Conservation (phyloP, 92 coral and sea anemone species). For the Desmophyllum pertusum region DNA sequence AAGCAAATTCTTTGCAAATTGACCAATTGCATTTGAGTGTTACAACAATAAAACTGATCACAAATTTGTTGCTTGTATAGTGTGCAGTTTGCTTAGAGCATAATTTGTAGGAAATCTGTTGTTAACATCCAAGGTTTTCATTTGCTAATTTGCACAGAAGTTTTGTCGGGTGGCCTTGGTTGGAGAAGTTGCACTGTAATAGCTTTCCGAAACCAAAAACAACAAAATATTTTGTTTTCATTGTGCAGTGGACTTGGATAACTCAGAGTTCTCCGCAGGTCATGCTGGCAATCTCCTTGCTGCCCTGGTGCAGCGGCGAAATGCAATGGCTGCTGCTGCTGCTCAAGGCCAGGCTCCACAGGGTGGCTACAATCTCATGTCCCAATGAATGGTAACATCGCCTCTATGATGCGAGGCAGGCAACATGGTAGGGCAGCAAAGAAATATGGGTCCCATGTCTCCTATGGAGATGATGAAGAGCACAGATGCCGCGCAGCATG, state of each 20-base stretch:
- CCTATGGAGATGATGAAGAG: constrained; percentile 49
- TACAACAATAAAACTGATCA: too few relatives aligned
- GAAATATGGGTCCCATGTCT: constrained; percentile 42
- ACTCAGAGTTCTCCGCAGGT: constrained; percentile 74
- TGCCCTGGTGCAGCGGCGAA: constrained; percentile 79
- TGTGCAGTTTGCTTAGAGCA: too few relatives aligned
- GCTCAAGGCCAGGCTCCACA: constrained; percentile 61
- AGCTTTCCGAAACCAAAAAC: background rate
- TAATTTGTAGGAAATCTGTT: too few relatives aligned
- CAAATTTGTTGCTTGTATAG: too few relatives aligned
- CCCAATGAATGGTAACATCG: constrained; percentile 81
- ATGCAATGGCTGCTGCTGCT: constrained; percentile 79
- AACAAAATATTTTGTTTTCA: background rate
- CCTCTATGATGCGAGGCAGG: constrained; percentile 75
- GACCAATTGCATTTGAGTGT: too few relatives aligned
- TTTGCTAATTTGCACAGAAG: too few relatives aligned
- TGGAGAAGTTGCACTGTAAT: too few relatives aligned
- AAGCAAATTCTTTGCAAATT: too few relatives aligned
- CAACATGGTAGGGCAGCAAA: constrained; percentile 55
- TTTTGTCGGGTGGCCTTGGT: too few relatives aligned
- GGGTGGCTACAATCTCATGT: constrained; percentile 67
- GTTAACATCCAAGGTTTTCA: too few relatives aligned
- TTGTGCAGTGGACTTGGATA: constrained; percentile 56
- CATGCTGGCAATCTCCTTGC: constrained; percentile 90
- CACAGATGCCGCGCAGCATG: constrained; percentile 61